These are phyloP conservation scores for Aix galericulata DNA, from an alignment of 2,113 vertebrate genomes.

Conservation along the genomic window DNA sequence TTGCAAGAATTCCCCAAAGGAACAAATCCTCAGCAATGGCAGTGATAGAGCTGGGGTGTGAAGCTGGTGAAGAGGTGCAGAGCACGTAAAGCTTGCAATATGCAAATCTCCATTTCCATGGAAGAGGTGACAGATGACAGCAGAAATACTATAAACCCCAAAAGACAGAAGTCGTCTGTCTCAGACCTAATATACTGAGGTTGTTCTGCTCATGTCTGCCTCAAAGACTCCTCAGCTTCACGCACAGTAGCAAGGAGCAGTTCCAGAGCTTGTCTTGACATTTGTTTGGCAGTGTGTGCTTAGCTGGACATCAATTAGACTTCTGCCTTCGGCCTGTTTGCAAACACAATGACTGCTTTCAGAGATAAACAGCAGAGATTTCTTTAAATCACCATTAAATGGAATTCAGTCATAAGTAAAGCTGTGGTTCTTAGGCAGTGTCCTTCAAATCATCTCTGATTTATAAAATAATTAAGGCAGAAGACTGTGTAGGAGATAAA, in stretches of 20 bases:
- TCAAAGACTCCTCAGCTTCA: conserved; percentile 46
- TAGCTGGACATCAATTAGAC: conserved; percentile 60
- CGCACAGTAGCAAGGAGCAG: conserved; percentile 62
- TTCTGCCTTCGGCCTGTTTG: conserved; percentile 35
- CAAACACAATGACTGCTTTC: conserved; percentile 40
- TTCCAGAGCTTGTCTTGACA: conserved; percentile 66
- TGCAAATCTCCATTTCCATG: background rate
- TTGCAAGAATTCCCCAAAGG: background rate
- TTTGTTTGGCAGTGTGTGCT: conserved; percentile 50
- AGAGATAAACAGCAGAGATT: conserved; percentile 33
- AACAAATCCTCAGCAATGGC: background rate
- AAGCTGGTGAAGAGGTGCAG: background rate
- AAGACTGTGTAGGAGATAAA: background rate
- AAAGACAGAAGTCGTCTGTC: conserved; percentile 1
- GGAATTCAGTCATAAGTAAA: conserved; percentile 1
- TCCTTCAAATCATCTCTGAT: background rate
- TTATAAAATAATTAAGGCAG: background rate
- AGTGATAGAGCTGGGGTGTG: background rate
- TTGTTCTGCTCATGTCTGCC: conserved; percentile 23
- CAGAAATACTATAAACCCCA: conserved; percentile 16
- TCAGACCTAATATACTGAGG: background rate
- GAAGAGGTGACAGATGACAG: background rate
- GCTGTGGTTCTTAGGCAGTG: background rate
- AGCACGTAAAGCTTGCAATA: background rate
- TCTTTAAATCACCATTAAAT: conserved; percentile 2